These are phyloP conservation scores for Phytoseiulus persimilis DNA, from an alignment of 2,888 invertebrate genomes.

Conservation along the genomic window DNA sequence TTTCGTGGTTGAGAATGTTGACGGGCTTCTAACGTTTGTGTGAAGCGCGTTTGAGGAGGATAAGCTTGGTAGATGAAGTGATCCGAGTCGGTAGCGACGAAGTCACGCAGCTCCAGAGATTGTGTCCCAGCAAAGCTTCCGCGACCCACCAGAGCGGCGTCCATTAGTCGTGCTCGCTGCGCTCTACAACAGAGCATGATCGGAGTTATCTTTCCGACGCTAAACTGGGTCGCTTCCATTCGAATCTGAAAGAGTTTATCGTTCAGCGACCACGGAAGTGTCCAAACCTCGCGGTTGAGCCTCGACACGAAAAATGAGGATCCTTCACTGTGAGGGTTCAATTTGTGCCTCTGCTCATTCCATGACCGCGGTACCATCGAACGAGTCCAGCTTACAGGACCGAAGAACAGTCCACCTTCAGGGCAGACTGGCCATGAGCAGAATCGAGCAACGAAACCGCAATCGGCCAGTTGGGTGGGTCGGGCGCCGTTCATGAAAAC, in stretches of 20 bases:
- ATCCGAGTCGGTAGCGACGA: background rate
- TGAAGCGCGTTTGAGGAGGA: background rate
- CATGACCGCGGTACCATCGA: too few species aligned
- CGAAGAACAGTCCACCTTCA: too few species aligned
- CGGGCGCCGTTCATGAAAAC: too few species aligned
- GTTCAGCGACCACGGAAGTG: background rate
- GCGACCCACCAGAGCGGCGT: background rate
- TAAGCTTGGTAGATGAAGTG: background rate
- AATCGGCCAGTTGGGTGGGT: too few species aligned
- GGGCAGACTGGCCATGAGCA: too few species aligned
- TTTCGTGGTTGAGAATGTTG: background rate
- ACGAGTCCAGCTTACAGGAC: too few species aligned
- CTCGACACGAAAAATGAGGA: background rate
- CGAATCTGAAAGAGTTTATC: background rate
- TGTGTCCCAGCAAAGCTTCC: background rate
- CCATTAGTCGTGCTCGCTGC: background rate
- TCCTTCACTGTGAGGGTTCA: background rate
- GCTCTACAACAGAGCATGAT: background rate
- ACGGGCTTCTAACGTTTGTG: background rate
- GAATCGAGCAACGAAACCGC: too few species aligned
- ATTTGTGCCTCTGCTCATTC: background rate
- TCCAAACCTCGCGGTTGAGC: background rate
- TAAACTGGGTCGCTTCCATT: background rate
- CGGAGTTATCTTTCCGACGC: background rate
- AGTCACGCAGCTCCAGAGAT: background rate